Percentiles rank a stretch among this genome's conserved stretches.
Evolutionary conservation across 2,113 vertebrate genomes (phyloP).

Genomic region (Helogale parvula): DNA sequence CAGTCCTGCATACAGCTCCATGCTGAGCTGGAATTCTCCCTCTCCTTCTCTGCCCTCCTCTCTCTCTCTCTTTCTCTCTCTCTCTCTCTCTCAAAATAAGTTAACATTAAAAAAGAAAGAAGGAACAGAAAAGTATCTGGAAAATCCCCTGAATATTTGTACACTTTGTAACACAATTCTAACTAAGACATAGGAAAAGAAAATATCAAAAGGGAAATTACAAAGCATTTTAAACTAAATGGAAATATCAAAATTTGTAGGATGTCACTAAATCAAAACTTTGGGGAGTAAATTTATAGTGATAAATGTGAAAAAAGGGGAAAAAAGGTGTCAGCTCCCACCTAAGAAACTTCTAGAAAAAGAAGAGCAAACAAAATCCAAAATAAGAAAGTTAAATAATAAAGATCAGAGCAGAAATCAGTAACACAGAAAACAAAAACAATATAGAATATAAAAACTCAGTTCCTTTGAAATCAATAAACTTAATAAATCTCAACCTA

Average conservation of each 20-base stretch:
- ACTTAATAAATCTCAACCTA: not conserved
- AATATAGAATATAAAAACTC: not conserved
- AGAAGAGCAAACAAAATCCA: no score
- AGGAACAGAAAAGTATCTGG: not conserved
- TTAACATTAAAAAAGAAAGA: not conserved
- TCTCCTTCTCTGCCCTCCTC: no score
- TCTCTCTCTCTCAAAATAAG: no score
- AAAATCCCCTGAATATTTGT: not conserved
- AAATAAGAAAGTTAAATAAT: no score
- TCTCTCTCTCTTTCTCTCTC: no score
- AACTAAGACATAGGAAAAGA: not conserved
- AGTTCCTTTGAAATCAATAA: not conserved
- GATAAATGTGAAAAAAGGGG: not conserved
- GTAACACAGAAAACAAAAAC: not conserved
- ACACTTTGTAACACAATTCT: not conserved
- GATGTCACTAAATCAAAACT: not conserved
- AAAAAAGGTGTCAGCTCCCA: not conserved
- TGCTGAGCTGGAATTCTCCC: no score
- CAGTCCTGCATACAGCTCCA: no score
- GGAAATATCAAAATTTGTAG: not conserved
- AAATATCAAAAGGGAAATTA: constrained; percentile 12
- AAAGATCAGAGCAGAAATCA: no score
- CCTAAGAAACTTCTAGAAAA: not conserved
- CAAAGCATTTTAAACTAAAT: not conserved
- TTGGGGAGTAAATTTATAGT: not conserved